Evolutionary conservation across 2,113 vertebrate genomes (phyloP), one percentile per base, ranked within the genome.

Genomic region (Plotosus lineatus): DNA sequence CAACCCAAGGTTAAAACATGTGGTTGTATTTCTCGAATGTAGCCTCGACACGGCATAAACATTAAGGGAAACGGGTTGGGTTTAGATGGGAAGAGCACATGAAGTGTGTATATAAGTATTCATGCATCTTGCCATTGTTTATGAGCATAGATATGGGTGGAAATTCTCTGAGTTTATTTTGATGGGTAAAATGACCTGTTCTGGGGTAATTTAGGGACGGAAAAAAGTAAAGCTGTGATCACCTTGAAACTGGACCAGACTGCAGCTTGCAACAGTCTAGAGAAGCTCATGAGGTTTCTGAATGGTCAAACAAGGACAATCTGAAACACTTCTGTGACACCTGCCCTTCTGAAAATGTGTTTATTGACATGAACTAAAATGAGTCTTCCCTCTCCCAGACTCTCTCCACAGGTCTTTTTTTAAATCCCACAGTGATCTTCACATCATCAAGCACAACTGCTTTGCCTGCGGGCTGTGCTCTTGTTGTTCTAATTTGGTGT

Each of bases 281-380:
- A 79, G 31, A 79, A 68, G 61, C 61, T 44, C 26, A 3, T 42
- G 36, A 69, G 65, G 40, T 23, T 73, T 73, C 31, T 61, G 31
- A 58, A 73, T 50, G 56, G 58, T 75, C 58, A 75, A 81, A 33
- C 72, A 53, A 81, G 72, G 60, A 75, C 71, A 81, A 38, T 42
- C 48, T 92, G 92, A 94, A 92, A 94, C 94, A 92, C 93, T 95
- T 92, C 92, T 93, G 93, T 94, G 94, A 92, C 94, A 94, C 92
- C 94, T 95, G 93, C 90, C 92, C 94, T 94, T 94, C 93, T 91
- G 90, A 93, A 93, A 94, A 92, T 95, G 95, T 95, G 93, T 95
- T 92, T 94, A 83, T 75, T 60, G 50, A 75, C 77, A 71, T 86
- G 79, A 65, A 82, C 60, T 60, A 68, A 76, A 72, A 76, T 74